Evolutionary conservation across 1,140 invertebrate genomes (phyloP).

Genomic region (Melanaphis sacchari): DNA sequence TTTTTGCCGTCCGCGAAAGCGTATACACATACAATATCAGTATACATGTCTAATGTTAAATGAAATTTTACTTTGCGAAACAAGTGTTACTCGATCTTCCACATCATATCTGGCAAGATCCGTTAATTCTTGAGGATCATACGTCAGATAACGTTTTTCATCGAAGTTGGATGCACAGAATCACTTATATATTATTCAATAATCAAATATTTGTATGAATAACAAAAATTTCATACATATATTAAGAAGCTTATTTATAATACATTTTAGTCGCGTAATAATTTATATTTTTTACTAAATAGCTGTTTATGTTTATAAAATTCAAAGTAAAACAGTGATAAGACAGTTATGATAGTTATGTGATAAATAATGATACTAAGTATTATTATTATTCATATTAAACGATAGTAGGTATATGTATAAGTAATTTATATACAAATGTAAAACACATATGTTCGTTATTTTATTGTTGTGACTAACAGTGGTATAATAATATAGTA

Average conservation of each 20-base stretch:
- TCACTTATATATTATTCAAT: background rate
- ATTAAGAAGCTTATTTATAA: background rate
- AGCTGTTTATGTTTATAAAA: background rate
- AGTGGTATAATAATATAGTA: too few relatives aligned
- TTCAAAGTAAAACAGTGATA: background rate
- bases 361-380: background rate
- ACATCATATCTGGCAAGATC: too few relatives aligned
- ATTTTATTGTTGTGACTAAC: background rate
- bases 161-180: background rate
- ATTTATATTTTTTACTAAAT: background rate
- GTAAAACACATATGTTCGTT: background rate
- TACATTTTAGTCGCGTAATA: background rate
- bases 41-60: too few relatives aligned
- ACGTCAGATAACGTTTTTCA: background rate
- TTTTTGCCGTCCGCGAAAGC: too few relatives aligned
- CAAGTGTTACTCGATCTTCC: too few relatives aligned
- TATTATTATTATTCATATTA: too few relatives aligned
- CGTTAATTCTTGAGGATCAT: too few relatives aligned
- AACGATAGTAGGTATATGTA: too few relatives aligned
- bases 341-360: background rate
- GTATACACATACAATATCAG: too few relatives aligned
- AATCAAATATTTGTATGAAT: background rate
- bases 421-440: background rate
- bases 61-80: too few relatives aligned
- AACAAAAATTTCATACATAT: background rate